These are phyloP conservation scores for Gryllus longicercus DNA, from an alignment of 2,888 invertebrate species.

Conservation along the genomic window DNA sequence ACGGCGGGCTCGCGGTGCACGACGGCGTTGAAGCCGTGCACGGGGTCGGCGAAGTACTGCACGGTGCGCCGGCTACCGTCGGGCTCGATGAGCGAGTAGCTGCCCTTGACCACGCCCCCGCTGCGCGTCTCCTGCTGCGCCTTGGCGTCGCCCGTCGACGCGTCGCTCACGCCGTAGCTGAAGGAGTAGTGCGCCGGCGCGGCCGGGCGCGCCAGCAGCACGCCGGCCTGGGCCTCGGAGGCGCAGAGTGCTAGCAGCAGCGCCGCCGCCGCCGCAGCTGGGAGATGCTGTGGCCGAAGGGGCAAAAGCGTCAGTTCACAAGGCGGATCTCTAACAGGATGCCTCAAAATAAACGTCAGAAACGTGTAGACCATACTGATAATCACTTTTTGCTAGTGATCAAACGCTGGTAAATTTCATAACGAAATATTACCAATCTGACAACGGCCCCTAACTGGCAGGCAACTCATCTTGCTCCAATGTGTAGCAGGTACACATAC, in stretches of 20 bases:
- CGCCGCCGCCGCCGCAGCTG: slow-evolving; percentile 24
- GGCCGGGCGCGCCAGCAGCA: slow-evolving; percentile 29
- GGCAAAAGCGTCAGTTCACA: too few relatives aligned
- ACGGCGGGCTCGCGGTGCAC: slow-evolving; percentile 26
- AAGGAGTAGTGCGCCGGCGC: slow-evolving; percentile 30
- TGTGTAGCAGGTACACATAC: too few relatives aligned
- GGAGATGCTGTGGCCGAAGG: background rate
- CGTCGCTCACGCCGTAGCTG: slow-evolving; percentile 33
- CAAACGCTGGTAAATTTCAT: too few relatives aligned
- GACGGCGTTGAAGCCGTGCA: slow-evolving; percentile 36
- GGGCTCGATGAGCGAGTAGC: slow-evolving; percentile 34
- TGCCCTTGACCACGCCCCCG: slow-evolving; percentile 34
- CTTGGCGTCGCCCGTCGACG: slow-evolving; percentile 34
- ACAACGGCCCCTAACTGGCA: too few relatives aligned
- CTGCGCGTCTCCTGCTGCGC: slow-evolving; percentile 34
- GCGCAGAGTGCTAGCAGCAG: slow-evolving; percentile 20
- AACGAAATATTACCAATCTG: too few relatives aligned
- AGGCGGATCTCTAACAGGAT: too few relatives aligned
- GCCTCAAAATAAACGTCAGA: too few relatives aligned
- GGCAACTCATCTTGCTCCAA: too few relatives aligned
- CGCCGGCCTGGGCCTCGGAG: slow-evolving; percentile 20
- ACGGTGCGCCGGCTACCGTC: slow-evolving; percentile 35
- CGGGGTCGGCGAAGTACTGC: slow-evolving; percentile 32
- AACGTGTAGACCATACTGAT: too few relatives aligned
- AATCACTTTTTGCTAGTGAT: too few relatives aligned